Conservation (phyloP, 2,888 invertebrate species). For the Meteorus colon region DNA sequence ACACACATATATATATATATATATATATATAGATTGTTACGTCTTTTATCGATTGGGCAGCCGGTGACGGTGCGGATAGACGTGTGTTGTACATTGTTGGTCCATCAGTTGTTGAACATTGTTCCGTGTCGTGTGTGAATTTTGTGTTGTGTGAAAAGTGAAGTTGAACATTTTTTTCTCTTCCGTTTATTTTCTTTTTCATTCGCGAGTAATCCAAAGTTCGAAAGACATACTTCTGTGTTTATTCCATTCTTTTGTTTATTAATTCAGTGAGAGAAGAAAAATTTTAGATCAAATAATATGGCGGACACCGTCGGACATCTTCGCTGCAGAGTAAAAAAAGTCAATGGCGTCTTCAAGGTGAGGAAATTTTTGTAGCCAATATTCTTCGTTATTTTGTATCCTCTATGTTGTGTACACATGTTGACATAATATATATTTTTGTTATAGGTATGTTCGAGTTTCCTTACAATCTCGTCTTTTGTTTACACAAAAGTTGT, state of each 20-base stretch:
- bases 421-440: neutral
- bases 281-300: neutral
- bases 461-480: too few relatives aligned
- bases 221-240: neutral
- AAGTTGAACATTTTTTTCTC: neutral
- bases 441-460: too few relatives aligned
- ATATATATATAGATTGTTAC: neutral
- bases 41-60: neutral
- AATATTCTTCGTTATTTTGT: neutral
- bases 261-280: neutral
- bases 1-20: neutral
- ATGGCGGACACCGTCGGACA: conserved; percentile 8
- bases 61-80: neutral
- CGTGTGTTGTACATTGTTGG: neutral
- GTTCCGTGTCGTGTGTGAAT: neutral
- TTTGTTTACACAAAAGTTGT: too few relatives aligned
- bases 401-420: neutral
- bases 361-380: neutral
- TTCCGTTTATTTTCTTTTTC: neutral
- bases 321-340: neutral
- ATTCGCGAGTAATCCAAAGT: too few relatives aligned
- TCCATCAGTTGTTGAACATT: neutral
- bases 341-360: neutral
- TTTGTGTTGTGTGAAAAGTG: neutral
- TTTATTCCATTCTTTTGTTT: neutral